phyloP scores from a whole-genome alignment of 2,113 vertebrate genomes.

The Gymnarchus niloticus region DNA sequence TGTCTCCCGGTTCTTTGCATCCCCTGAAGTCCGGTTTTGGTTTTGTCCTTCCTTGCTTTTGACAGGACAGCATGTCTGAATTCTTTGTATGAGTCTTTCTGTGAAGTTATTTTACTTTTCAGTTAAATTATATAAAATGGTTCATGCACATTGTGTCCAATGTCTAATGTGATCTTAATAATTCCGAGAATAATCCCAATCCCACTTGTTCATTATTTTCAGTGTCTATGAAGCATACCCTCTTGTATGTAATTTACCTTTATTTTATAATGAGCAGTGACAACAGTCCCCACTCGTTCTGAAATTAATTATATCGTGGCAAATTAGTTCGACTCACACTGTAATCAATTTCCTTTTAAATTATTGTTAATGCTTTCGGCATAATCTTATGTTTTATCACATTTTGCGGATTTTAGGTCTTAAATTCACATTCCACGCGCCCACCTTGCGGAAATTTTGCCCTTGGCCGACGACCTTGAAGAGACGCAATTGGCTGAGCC shows the following conservation, averaged over 20 bases:
- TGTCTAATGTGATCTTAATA: too few relatives aligned
- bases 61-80: neutral
- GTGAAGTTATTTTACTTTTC: neutral
- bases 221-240: neutral
- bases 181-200: neutral
- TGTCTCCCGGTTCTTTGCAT: too few relatives aligned
- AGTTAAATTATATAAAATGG: neutral
- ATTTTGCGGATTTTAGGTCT: neutral
- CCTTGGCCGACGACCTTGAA: slow-evolving; percentile 2
- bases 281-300: neutral
- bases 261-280: neutral
- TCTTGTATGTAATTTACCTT: neutral
- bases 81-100: neutral
- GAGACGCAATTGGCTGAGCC: slow-evolving; percentile 9
- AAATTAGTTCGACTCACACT: neutral
- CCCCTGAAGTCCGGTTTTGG: too few relatives aligned
- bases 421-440: neutral
- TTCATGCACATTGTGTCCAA: neutral
- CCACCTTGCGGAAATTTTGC: neutral
- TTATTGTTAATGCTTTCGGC: neutral
- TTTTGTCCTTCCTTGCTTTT: too few relatives aligned
- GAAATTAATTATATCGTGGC: neutral
- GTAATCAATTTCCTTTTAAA: neutral
- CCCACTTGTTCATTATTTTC: neutral
- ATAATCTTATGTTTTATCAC: neutral